These are phyloP conservation scores for Cuculus canorus DNA, from an alignment of 2,797 vertebrate species.

Conservation along the genomic window DNA sequence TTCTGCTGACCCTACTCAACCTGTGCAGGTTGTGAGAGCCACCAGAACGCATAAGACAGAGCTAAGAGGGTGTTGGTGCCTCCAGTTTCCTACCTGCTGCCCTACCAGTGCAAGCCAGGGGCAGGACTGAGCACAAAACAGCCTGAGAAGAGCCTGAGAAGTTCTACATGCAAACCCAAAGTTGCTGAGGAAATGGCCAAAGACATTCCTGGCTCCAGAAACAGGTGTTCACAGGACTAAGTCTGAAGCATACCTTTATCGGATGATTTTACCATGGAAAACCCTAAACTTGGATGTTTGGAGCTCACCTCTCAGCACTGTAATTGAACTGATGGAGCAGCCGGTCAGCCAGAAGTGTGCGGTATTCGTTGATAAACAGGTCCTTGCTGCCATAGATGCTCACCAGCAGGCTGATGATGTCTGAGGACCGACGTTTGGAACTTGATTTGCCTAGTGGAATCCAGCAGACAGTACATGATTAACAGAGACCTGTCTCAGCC, in stretches of 20 bases:
- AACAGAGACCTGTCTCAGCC: neutral
- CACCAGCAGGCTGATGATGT: conserved; percentile 98
- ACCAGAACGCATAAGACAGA: neutral
- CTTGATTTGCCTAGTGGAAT: conserved; percentile 86
- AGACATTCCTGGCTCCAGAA: neutral
- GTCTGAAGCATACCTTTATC: neutral
- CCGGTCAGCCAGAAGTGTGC: conserved; percentile 90
- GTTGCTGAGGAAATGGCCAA: neutral
- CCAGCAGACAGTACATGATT: neutral
- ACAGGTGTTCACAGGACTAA: rapidly evolving
- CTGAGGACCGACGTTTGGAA: conserved; percentile 92
- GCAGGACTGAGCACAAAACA: neutral
- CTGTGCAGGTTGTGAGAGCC: neutral
- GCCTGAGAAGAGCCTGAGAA: rapidly evolving
- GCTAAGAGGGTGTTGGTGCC: neutral
- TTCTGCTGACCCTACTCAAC: neutral
- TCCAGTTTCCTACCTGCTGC: neutral
- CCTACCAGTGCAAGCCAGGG: neutral
- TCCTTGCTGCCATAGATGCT: conserved; percentile 99
- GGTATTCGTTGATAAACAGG: conserved; percentile 96
- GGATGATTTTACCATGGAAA: neutral
- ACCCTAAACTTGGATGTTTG: neutral
- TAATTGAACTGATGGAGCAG: conserved; percentile 95
- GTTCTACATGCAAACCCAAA: neutral
- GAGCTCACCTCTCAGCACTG: conserved; percentile 89